Base-by-base conservation (phyloP, 2,113 vertebrate species). In the Ictidomys tridecemlineatus region DNA sequence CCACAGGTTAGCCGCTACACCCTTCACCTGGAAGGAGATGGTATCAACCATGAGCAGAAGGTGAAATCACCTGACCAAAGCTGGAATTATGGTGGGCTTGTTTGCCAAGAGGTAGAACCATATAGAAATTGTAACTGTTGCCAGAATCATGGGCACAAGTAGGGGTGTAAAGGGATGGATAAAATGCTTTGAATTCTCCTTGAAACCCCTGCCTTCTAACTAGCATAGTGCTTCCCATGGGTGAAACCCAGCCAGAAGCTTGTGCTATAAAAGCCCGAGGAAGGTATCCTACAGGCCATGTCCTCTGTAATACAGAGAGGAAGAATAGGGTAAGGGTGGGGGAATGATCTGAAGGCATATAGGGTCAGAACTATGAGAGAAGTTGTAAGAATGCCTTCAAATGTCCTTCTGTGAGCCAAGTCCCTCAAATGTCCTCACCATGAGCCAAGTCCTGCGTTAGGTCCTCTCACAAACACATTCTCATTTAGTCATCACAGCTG, bases 131-230 rank as follows among this genome's bases (percentile, higher is more conserved):
- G 8, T 3, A 30, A 18, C 45, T 86, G n/a, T 20, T 88, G 56
- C 42, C 58, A 80, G 77, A 48, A 28, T 42, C 53, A 67, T 24
- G 34, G 45, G 32, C 73, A 26, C 70, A 88, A 5, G 3, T n/a
- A 34, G 5, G 45, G 8, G 8, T 1, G 3, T 67, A 6, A 45
- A 56, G 30, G 2, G 1, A 63, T 4, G 4, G 28, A 39, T 11
- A 8, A 73, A n/a, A 78, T 4, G 79, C 14, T 32, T 58, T 79
- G 70, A 56, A 84, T 39, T 92, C 32, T 63, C 32, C 53, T 34
- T 48, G 24, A 67, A n/a, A 22, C 3, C 8, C 0, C 32, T 69
- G 30, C 26, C 22, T 30, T 58, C 39, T 73, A 89, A 48, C 9
- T 70, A 72, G 11, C 12, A 18, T 4, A 53, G 39, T n/a, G 2